phyloP scores from a whole-genome alignment of 2,888 invertebrate genomes.

The Penaeus monodon region DNA sequence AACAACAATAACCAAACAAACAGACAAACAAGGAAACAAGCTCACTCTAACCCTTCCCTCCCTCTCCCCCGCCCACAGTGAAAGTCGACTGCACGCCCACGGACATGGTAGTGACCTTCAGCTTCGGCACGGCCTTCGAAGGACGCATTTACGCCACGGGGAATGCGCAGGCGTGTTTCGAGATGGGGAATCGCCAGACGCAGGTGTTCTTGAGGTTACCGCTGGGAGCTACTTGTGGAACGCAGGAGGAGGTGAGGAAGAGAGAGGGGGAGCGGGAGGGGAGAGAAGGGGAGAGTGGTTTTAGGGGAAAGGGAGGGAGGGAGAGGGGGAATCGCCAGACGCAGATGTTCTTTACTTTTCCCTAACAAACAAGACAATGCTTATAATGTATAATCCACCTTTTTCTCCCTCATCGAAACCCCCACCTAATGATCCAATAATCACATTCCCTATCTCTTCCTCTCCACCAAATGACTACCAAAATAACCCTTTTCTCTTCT shows the following conservation, averaged over 20 bases:
- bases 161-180: conserved; percentile 79
- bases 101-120: conserved; percentile 77
- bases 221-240: conserved; percentile 72
- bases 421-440: too few species aligned
- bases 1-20: too few species aligned
- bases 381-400: too few species aligned
- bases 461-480: neutral
- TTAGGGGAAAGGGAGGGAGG: too few species aligned
- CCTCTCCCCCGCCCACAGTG: conserved; percentile 73
- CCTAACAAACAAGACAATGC: too few species aligned
- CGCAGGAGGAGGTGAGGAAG: conserved; percentile 69
- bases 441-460: neutral
- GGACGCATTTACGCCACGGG: conserved; percentile 87
- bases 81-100: conserved; percentile 82
- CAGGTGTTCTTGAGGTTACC: conserved; percentile 76
- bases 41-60: too few species aligned
- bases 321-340: too few species aligned
- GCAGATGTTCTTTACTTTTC: too few species aligned
- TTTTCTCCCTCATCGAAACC: too few species aligned
- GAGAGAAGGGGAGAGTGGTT: too few species aligned
- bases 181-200: conserved; percentile 73
- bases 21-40: too few species aligned
- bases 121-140: conserved; percentile 72
- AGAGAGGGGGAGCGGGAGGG: neutral
- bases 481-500: too few species aligned